A percentile compares a stretch with the other conserved stretches of the same genome.
phyloP scores from a whole-genome alignment of 2,888 invertebrate species.

The Syrista parreyssii region DNA sequence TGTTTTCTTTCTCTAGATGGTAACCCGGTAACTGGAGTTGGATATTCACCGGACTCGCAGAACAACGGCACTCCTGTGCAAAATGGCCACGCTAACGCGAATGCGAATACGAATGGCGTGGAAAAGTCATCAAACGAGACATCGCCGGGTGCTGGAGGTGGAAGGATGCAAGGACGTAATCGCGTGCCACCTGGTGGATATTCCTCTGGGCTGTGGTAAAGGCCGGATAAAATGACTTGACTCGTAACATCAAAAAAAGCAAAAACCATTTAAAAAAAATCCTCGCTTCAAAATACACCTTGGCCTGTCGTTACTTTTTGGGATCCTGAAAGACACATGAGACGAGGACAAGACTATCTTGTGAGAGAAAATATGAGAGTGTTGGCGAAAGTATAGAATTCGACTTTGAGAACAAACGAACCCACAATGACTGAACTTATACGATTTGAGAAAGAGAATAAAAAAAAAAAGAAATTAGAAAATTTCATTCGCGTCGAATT shows the following conservation, averaged over 20 bases:
- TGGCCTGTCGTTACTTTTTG: neutral
- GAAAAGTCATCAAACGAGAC: slow-evolving; percentile 56
- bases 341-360: neutral
- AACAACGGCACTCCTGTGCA: slow-evolving; percentile 45
- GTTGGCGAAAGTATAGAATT: neutral
- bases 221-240: slow-evolving; percentile 26
- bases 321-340: neutral
- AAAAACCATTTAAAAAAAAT: neutral
- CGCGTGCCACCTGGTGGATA: slow-evolving; percentile 78
- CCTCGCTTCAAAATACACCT: slow-evolving; percentile 1
- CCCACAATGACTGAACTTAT: neutral
- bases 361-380: neutral
- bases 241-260: slow-evolving; percentile 15
- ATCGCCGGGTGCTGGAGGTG: slow-evolving; percentile 41
- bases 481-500: neutral
- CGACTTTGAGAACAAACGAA: neutral
- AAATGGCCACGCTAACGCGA: slow-evolving; percentile 69
- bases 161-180: slow-evolving; percentile 66
- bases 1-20: slow-evolving; percentile 61
- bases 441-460: neutral
- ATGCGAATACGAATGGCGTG: slow-evolving; percentile 50
- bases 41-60: slow-evolving; percentile 63
- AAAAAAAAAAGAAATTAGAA: neutral
- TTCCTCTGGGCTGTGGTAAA: slow-evolving; percentile 78
- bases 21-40: slow-evolving; percentile 70